Conservation (phyloP, 2,888 invertebrate genomes). For the Ctena decussata region DNA sequence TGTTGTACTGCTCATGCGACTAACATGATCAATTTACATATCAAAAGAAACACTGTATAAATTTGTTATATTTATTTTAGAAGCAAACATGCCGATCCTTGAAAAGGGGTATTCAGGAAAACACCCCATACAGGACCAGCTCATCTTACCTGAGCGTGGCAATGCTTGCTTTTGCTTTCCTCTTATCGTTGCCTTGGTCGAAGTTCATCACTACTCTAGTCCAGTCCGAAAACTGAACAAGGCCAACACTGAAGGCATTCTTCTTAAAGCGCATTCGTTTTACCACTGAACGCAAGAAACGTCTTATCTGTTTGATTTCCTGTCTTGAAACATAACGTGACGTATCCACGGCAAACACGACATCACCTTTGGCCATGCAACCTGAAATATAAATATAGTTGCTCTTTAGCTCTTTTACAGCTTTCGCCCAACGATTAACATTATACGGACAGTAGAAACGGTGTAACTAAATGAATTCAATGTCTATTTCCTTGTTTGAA, state of each 20-base stretch:
- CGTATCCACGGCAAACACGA: constrained; percentile 82
- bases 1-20: no score
- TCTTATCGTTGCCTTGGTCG: constrained; percentile 71
- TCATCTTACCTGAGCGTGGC: constrained; percentile 79
- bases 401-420: no score
- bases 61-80: no score
- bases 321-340: constrained; percentile 81
- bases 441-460: no score
- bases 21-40: no score
- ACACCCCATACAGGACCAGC: no score
- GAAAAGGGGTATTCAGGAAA: no score
- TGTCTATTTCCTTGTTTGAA: no score
- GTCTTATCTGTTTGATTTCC: constrained; percentile 75
- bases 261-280: constrained; percentile 79
- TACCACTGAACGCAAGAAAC: constrained; percentile 77
- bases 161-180: constrained; percentile 71
- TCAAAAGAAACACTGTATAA: no score
- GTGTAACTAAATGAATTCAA: no score
- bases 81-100: no score
- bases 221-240: constrained; percentile 77
- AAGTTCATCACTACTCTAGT: constrained; percentile 73
- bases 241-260: constrained; percentile 77
- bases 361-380: constrained; percentile 77
- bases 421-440: no score
- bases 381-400: constrained; percentile 61